A percentile compares a stretch with the other conserved stretches of the same genome.
Conservation (phyloP, 2,113 vertebrate species). For the Odontophorus gujanensis region DNA sequence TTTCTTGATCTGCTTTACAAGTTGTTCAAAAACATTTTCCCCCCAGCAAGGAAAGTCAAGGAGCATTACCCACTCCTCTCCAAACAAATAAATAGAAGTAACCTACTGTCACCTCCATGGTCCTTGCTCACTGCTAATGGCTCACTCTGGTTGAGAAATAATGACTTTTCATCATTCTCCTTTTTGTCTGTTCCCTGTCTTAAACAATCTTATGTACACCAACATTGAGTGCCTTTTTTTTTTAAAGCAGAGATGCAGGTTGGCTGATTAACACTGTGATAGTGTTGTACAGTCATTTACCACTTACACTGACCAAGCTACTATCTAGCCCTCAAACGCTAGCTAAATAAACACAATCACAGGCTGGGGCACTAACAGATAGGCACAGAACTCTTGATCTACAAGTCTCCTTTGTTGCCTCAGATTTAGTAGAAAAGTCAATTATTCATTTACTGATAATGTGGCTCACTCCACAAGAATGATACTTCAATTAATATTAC, state of each 20-base stretch:
- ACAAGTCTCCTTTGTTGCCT: conserved; percentile 17
- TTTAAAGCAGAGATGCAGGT: background rate
- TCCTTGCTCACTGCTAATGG: background rate
- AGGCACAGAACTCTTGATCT: conserved; percentile 3
- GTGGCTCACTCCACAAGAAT: background rate
- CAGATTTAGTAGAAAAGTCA: background rate
- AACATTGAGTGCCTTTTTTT: background rate
- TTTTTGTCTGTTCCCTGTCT: background rate
- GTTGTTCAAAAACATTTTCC: background rate
- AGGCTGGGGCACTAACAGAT: background rate
- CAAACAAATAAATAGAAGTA: background rate
- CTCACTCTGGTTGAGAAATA: fast-evolving
- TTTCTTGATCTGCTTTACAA: background rate
- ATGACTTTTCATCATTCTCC: fast-evolving
- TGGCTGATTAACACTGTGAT: background rate
- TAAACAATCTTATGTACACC: fast-evolving
- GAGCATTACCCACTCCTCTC: background rate
- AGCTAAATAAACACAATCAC: background rate
- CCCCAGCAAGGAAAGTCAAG: background rate
- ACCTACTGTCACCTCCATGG: background rate
- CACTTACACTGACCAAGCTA: background rate
- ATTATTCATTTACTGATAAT: conserved; percentile 28
- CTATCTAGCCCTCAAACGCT: background rate
- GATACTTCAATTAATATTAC: conserved; percentile 29
- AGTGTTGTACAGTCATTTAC: background rate